Percentiles rank a stretch among this genome's conserved stretches.
Evolutionary conservation across 2,113 vertebrate species (phyloP).

Genomic region (Malurus melanocephalus): DNA sequence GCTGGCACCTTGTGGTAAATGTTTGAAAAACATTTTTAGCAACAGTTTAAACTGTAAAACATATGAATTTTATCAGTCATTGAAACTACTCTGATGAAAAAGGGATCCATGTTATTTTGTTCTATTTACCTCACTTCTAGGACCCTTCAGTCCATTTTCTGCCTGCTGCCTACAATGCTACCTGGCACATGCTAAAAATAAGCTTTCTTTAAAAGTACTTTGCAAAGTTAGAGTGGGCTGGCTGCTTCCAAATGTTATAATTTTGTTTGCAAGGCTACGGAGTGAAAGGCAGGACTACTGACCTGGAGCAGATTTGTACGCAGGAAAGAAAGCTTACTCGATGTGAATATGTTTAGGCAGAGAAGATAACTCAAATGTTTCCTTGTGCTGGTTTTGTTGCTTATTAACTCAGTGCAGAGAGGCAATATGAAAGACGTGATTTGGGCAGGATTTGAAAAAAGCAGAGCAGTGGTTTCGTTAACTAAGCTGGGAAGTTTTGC

Average conservation of each 20-base stretch:
- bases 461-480: neutral
- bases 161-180: neutral
- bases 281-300: neutral
- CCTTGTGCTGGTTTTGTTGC: neutral
- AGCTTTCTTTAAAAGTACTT: neutral
- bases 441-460: neutral
- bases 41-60: conserved; percentile 8
- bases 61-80: neutral
- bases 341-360: neutral
- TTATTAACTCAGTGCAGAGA: neutral
- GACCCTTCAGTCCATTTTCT: neutral
- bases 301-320: neutral
- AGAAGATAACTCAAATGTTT: neutral
- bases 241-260: neutral
- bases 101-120: neutral
- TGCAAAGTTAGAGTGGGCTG: neutral
- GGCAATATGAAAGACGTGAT: neutral
- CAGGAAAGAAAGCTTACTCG: neutral
- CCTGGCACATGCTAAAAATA: neutral
- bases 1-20: conserved; percentile 71
- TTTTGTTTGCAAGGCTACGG: neutral
- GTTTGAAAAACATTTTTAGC: conserved; percentile 63
- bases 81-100: neutral
- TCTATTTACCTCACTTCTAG: neutral
- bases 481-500: neutral